Evolutionary conservation across 2,888 invertebrate genomes (phyloP).

Genomic region (Philereme vetulata): DNA sequence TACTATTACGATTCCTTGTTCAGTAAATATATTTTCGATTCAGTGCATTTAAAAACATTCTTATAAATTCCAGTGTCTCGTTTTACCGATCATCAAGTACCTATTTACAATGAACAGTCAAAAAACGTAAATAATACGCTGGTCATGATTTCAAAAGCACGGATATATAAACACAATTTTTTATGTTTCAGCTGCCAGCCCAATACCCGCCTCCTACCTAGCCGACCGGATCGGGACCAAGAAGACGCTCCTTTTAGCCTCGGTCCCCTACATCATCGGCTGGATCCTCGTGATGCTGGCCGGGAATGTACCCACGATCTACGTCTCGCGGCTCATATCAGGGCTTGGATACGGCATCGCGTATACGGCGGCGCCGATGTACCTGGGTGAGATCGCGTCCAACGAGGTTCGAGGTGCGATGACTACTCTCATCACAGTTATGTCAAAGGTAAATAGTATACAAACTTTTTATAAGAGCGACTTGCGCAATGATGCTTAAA

Average conservation of each 20-base stretch:
- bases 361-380: conserved; percentile 85
- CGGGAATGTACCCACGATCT: conserved; percentile 80
- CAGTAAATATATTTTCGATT: too few species aligned
- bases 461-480: too few species aligned
- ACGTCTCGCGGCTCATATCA: conserved; percentile 84
- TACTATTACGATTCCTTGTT: too few species aligned
- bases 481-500: too few species aligned
- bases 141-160: neutral
- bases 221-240: conserved; percentile 87
- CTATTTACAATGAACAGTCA: too few species aligned
- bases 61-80: too few species aligned
- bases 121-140: too few species aligned
- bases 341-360: conserved; percentile 86
- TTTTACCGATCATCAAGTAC: too few species aligned
- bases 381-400: conserved; percentile 85
- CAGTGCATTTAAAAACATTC: too few species aligned
- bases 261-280: conserved; percentile 84
- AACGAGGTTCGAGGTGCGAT: conserved; percentile 84
- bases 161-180: neutral
- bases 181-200: conserved; percentile 81
- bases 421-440: conserved; percentile 84
- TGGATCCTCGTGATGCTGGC: conserved; percentile 87
- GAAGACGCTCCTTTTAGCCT: conserved; percentile 83
- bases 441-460: conserved; percentile 68
- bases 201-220: conserved; percentile 85